Base-by-base conservation (phyloP, 1,140 invertebrate genomes). In the Drosophila varians region DNA sequence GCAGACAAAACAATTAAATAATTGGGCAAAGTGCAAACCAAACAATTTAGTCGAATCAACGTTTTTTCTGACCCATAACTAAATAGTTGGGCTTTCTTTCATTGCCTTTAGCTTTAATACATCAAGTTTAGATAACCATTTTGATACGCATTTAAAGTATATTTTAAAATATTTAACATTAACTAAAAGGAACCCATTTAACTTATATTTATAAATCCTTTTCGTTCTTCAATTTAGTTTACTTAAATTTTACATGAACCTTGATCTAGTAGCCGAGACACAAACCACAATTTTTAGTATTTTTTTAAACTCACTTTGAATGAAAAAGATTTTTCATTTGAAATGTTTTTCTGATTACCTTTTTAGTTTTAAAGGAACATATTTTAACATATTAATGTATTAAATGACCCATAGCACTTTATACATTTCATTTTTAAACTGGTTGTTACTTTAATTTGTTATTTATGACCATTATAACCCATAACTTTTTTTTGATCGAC, bases 401-500 rank as follows among this genome's bases (percentile, higher is more conserved):
- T 38, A 14, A 12, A 14, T 3, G 4, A 0, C 1, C 36, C 11
- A 38, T 14, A 31, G 28, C 9, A n/a, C 28, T 2, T 31, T 3
- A 2, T 11, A 3, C 1, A 11, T 8, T 8, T 11, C 2, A 0
- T 40, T 2, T 23, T n/a, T 28, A 23, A 56, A 56, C 36, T 6
- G 36, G 36, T 38, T 38, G 16, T 54, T 69, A 61, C 25, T 75
- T 79, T 60, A 75, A 4, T 28, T 42, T 25, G 28, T 1, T 36
- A 56, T 46, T 54, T 61, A 73, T 73, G 49, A 34, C 16, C 45
- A 49, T 52, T 60, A 36, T 40, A 34, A 62, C 70, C 45, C 56
- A 68, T 83, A 83, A 84, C 47, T 83, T 46, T 4, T 5, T 1
- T 19, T 18, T 46, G 16, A 43, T 19, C 26, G 48, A 25, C n/a